Base-by-base conservation (phyloP, 2,888 invertebrate genomes). In the Dasysyrphus tricinctus region DNA sequence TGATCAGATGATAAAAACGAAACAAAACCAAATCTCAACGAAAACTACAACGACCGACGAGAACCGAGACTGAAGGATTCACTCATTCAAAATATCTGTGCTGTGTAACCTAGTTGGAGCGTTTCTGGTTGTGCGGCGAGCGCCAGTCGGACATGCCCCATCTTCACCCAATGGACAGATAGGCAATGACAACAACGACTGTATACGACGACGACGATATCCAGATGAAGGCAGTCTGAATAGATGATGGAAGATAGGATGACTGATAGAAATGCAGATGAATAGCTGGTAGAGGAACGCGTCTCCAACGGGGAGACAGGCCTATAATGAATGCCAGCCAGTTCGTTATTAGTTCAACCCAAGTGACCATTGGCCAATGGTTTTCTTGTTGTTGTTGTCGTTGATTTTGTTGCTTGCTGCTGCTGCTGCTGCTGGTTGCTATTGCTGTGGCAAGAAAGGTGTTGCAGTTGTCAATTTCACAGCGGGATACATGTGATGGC, bases 391-490 rank as follows among this genome's bases (percentile, higher is more conserved):
- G 42, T 29, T 59, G 44, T 34, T 51, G 14, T 44, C 57, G 34
- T 9, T 57, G 49, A 3, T 47, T n/a, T 7, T 16, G n/a, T 7
- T 34, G 24, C 24, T 59, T 1, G 34, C 0, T 34, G 32, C 16
- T 42, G 69, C 34, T 61, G 57, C 11, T 34, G 32, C 49, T 34
- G 42, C n/a, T n/a, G n/a, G n/a, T 32, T 59, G 56, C 29, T 24
- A 49, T 37, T 51, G 39, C 63, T 56, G 51, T 69, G 42, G 19
- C 56, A 63, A 51, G 82, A 82, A 79, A 86, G 82, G 86, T 86
- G 86, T 86, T 86, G 86, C 82, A 82, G 82, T 86, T 86, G 86
- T 86, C 86, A 86, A 86, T 86, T 86, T 86, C 86, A 82, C 86
- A 63, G 86, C 79, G 82, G 82, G 70, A 78, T 74, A 61, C 85